Evolutionary conservation across 2,113 vertebrate species (phyloP), one percentile per base, ranked within the genome.

Genomic region (Ophthalmolycus amberensis): DNA sequence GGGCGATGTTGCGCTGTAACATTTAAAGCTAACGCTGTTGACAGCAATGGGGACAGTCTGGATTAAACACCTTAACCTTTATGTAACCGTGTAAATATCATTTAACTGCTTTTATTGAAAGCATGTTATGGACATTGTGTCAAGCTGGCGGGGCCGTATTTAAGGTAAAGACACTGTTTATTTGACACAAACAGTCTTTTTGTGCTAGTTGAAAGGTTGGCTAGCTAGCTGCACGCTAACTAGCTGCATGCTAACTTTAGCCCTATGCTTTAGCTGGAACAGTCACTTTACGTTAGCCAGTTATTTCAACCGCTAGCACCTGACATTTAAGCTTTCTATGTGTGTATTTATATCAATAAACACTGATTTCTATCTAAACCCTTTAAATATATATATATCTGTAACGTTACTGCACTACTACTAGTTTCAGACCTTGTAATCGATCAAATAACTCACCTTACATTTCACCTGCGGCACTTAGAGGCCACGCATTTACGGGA

Each of bases 61-160:
- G 1, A n/a, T 25, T 16, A 25, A 22, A 63, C 16, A 3, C 42
- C 22, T 5, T 22, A 2, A 20, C 2, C 12, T 32, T 25, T 14
- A 10, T 40, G 15, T 9, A 50, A 66, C 62, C 22, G 7, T 69
- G 1, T 22, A n/a, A n/a, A n/a, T 14, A 4, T 12, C 18, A 56
- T 5, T 54, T 0, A 54, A 6, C 18, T 6, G 7, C 4, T 9
- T 9, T 54, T 1, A 29, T 42, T 2, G 11, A 32, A 15, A 79
- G 37, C 10, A 86, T 79, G 79, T 38, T 86, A 1, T 50, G 75
- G 32, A 71, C 65, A 37, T 20, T 75, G 29, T 79, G 59, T 42
- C 75, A 50, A 29, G 32, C 56, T 5, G 64, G 84, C 2, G 56
- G 79, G 0, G 75, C 34, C 5, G 56, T 79, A 34, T 50, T 86